Evolutionary conservation across 2,888 invertebrate species (phyloP).

Genomic region (Thymelicus acteon): DNA sequence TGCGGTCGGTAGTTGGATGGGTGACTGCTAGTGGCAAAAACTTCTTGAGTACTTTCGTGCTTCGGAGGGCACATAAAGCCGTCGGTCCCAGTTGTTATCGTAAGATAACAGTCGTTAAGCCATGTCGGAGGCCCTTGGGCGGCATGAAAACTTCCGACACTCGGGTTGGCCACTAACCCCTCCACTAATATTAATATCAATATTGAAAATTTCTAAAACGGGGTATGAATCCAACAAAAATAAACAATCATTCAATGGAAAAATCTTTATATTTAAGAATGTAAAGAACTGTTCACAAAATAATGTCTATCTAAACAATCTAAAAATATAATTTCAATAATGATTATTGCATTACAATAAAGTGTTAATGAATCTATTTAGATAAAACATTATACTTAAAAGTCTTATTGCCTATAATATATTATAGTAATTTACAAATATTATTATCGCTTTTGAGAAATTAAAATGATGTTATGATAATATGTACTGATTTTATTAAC

Average conservation of each 20-base stretch:
- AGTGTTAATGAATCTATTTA: conserved; percentile 29
- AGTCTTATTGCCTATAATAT: conserved; percentile 25
- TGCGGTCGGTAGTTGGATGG: too few relatives aligned
- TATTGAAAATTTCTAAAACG: too few relatives aligned
- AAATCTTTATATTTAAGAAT: conserved; percentile 52
- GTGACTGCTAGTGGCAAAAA: too few relatives aligned
- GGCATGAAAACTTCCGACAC: too few relatives aligned
- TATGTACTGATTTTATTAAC: conserved; percentile 2
- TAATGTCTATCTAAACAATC: conserved; percentile 62
- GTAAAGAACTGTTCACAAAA: conserved; percentile 57
- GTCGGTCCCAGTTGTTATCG: too few relatives aligned
- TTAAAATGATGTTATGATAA: conserved; percentile 16
- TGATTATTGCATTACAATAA: conserved; percentile 51
- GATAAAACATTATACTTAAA: conserved; percentile 33
- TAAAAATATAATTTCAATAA: conserved; percentile 64
- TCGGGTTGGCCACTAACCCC: too few relatives aligned
- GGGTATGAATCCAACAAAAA: neutral
- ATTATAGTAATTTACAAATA: conserved; percentile 29
- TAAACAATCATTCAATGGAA: conserved; percentile 33
- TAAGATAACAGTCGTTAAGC: too few relatives aligned
- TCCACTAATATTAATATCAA: too few relatives aligned
- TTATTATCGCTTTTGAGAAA: conserved; percentile 5
- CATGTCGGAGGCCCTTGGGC: too few relatives aligned
- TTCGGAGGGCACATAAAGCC: too few relatives aligned
- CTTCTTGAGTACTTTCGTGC: too few relatives aligned